These are phyloP conservation scores for Marmota monax DNA, from an alignment of 2,113 vertebrate species.

Conservation along the genomic window DNA sequence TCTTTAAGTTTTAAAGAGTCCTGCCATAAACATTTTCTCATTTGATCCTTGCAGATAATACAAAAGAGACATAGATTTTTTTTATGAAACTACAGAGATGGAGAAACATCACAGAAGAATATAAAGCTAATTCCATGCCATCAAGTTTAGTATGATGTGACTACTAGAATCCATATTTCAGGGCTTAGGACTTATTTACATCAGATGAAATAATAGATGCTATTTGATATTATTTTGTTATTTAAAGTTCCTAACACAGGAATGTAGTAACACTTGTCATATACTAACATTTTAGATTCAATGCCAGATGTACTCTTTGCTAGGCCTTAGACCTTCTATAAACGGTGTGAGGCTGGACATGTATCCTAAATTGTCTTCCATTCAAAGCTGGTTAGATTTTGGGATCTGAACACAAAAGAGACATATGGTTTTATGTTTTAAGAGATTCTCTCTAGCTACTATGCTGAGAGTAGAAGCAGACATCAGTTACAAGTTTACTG, in stretches of 20 bases:
- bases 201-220: neutral
- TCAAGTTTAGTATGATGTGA: neutral
- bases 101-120: neutral
- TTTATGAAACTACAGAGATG: neutral
- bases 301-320: neutral
- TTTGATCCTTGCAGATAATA: neutral
- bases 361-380: neutral
- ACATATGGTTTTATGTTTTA: neutral
- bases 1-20: neutral
- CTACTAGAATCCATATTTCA: neutral
- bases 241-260: too few species aligned
- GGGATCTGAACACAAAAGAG: neutral
- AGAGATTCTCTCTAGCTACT: neutral
- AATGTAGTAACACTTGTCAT: neutral
- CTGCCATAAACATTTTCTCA: neutral
- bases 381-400: neutral
- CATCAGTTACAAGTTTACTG: neutral
- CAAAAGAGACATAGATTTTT: neutral
- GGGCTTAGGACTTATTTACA: neutral
- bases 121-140: neutral
- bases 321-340: neutral
- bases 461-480: neutral
- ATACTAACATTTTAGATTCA: neutral
- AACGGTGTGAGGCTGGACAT: neutral
- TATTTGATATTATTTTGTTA: neutral